phyloP scores from a whole-genome alignment of 2,888 invertebrate genomes.

The Drosophila merina region DNA sequence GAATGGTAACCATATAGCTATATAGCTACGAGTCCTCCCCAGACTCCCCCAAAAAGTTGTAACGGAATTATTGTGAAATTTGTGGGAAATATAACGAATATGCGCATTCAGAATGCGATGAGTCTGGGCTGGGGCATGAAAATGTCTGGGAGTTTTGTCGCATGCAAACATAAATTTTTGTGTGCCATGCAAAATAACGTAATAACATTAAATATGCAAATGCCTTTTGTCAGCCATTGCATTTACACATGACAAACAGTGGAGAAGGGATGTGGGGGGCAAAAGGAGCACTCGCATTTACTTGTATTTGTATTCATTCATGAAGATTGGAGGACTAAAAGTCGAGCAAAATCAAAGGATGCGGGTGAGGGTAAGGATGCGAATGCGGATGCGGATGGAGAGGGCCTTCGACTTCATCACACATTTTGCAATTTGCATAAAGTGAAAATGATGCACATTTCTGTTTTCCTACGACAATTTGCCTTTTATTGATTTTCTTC shows the following conservation, averaged over 20 bases:
- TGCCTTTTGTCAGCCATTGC: constrained; percentile 77
- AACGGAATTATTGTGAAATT: constrained; percentile 73
- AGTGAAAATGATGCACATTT: constrained; percentile 79
- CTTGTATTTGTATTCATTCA: constrained; percentile 41
- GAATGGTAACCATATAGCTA: constrained; percentile 6
- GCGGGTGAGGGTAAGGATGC: neutral
- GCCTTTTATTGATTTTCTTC: constrained; percentile 76
- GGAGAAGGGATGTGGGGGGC: neutral
- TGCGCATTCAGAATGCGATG: constrained; percentile 48
- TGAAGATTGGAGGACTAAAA: constrained; percentile 21
- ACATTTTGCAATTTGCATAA: constrained; percentile 76
- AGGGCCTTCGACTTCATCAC: constrained; percentile 64
- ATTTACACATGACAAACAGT: constrained; percentile 65
- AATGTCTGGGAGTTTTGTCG: constrained; percentile 44
- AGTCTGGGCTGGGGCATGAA: constrained; percentile 20
- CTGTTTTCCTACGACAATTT: constrained; percentile 73
- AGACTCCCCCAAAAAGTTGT: constrained; percentile 61
- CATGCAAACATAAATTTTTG: constrained; percentile 78
- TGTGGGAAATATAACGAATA: constrained; percentile 61
- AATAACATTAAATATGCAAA: constrained; percentile 79
- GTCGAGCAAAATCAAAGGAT: constrained; percentile 8
- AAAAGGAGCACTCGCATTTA: constrained; percentile 6
- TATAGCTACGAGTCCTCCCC: neutral
- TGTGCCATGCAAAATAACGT: constrained; percentile 77
- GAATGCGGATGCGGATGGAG: neutral